Evolutionary conservation across 1,140 invertebrate genomes (phyloP), one percentile per base, ranked within the genome.

Genomic region (Macrocentrus cingulum): DNA sequence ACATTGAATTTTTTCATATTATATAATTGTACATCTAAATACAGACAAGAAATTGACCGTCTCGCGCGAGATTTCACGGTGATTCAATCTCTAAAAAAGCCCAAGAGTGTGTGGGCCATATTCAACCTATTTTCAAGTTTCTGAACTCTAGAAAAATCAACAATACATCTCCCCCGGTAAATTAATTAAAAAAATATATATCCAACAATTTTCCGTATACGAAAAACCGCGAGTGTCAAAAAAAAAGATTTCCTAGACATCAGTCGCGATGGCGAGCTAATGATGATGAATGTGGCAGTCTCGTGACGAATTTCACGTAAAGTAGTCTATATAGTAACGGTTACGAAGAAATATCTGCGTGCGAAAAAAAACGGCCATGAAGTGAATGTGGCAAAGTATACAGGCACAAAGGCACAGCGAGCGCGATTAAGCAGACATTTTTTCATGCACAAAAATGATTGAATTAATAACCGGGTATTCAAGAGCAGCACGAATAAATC

Each of bases 61-160:
- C 61, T 60, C 56, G 60, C 23, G 60, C 62, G 61, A 57, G 64
- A 72, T 74, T 72, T 72, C 66, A 71, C 66, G 64, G 56, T 54
- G 41, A 59, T 56, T 59, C 53, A 34, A 39, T 59, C 50, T 39
- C 32, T 51, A 45, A 20, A n/a, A n/a, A n/a, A n/a, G n/a, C n/a
- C n/a, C n/a, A n/a, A n/a, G n/a, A n/a, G n/a, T n/a, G n/a, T n/a
- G n/a, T n/a, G n/a, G n/a, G n/a, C n/a, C n/a, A n/a, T n/a, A n/a
- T n/a, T n/a, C n/a, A n/a, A n/a, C 41, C 32, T 60, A 15, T 44
- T 59, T 58, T 36, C 52, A 44, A 20, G 25, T 41, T n/a, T 23
- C 25, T 29, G 11, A 13, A 50, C 55, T 41, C 36, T 11, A 44
- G 29, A 49, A 49, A 49, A 29, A 49, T 9, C 51, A n/a, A n/a